phyloP scores from a whole-genome alignment of 2,113 vertebrate genomes.

The Leiothrix lutea region DNA sequence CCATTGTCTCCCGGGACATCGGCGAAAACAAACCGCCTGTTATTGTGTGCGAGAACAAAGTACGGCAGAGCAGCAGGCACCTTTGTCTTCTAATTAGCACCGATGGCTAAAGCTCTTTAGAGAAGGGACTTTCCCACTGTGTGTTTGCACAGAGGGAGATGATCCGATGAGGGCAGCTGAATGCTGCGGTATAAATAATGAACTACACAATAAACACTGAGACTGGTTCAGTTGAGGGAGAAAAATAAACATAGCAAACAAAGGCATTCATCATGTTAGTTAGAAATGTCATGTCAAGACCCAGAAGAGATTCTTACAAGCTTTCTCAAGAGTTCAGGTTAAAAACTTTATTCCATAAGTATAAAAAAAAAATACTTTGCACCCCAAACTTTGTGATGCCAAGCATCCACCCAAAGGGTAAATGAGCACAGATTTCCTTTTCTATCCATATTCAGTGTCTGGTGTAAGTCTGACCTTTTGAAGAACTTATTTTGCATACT shows the following conservation, averaged over 20 bases:
- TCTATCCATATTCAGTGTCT: neutral
- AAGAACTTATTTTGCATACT: neutral
- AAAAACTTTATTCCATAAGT: neutral
- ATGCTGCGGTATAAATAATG: slow-evolving; percentile 37
- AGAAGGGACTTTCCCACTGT: slow-evolving; percentile 31
- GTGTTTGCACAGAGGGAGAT: slow-evolving; percentile 23
- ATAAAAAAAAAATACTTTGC: neutral
- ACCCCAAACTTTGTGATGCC: neutral
- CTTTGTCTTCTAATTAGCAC: slow-evolving; percentile 53
- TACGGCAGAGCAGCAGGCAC: neutral
- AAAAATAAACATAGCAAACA: slow-evolving; percentile 40
- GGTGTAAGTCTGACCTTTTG: neutral
- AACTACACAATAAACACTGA: slow-evolving; percentile 27
- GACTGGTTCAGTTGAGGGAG: neutral
- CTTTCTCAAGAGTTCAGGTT: neutral
- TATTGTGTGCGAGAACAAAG: neutral
- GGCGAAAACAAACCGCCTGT: neutral
- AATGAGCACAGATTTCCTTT: neutral
- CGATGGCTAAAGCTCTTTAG: slow-evolving; percentile 29
- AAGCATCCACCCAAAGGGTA: neutral
- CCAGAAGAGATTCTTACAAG: neutral
- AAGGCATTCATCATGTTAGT: neutral
- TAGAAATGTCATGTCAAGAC: neutral
- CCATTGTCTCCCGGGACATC: neutral
- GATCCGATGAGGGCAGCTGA: slow-evolving; percentile 41